phyloP scores from a whole-genome alignment of 2,888 invertebrate genomes.

The Ennomos fuscantarius region DNA sequence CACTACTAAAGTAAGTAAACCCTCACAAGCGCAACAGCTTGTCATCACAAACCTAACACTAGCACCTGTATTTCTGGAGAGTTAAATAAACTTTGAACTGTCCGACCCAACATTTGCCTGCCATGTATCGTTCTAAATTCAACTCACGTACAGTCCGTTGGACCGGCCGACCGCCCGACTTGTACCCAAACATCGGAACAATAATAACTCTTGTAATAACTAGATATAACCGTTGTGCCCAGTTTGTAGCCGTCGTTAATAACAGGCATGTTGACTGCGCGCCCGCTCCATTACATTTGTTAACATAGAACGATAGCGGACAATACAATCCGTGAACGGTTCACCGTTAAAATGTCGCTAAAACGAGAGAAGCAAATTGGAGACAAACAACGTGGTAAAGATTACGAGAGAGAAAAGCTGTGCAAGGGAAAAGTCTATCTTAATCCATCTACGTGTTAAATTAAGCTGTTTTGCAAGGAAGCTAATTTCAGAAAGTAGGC shows the following conservation, averaged over 20 bases:
- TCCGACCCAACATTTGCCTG: constrained; percentile 33
- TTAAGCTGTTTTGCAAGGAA: no score
- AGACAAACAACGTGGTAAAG: no score
- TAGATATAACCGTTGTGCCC: constrained; percentile 47
- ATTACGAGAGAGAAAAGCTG: no score
- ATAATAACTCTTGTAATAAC: constrained; percentile 51
- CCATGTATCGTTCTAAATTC: constrained; percentile 31
- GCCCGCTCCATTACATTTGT: constrained; percentile 63
- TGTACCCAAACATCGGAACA: constrained; percentile 42
- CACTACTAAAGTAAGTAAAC: constrained; percentile 20
- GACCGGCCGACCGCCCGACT: constrained; percentile 43
- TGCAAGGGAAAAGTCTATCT: no score
- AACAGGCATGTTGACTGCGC: constrained; percentile 56
- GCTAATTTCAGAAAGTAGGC: no score
- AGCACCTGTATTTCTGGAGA: constrained; percentile 31
- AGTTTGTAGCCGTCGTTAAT: constrained; percentile 56
- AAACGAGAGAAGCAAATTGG: not conserved
- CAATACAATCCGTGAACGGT: constrained; percentile 40
- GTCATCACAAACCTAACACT: constrained; percentile 32
- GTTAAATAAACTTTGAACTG: constrained; percentile 38
- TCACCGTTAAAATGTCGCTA: constrained; percentile 46
- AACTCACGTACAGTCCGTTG: constrained; percentile 29
- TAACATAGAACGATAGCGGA: constrained; percentile 56
- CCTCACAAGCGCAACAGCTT: constrained; percentile 26
- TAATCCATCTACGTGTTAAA: no score